A percentile compares a stretch with the other conserved stretches of the same genome.
Conservation (phyloP, 2,113 vertebrate species). For the Dermatemys mawii region DNA sequence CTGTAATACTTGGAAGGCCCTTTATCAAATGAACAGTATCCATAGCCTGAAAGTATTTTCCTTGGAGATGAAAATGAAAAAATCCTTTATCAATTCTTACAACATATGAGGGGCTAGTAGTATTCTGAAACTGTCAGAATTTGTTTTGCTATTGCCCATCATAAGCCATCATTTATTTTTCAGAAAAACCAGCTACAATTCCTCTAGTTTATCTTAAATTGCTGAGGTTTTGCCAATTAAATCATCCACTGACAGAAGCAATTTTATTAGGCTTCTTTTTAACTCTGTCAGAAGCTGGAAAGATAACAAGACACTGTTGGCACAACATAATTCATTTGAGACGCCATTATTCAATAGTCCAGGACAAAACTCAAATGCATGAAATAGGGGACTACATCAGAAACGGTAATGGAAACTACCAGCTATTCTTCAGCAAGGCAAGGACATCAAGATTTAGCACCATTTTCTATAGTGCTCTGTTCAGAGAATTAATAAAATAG, state of each 20-base stretch:
- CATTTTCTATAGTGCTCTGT: conserved; percentile 40
- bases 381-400: conserved; percentile 29
- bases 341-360: conserved; percentile 57
- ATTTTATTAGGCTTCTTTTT: conserved; percentile 64
- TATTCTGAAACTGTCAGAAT: conserved; percentile 8
- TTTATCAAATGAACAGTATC: conserved; percentile 27
- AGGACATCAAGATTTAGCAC: conserved; percentile 15
- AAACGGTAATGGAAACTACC: conserved; percentile 19
- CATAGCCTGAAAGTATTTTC: not conserved
- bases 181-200: conserved; percentile 39
- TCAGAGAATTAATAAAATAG: conserved; percentile 42
- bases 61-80: conserved; percentile 32
- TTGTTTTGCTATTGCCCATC: conserved; percentile 24
- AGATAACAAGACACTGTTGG: conserved; percentile 61
- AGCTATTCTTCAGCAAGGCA: not conserved
- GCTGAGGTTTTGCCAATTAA: conserved; percentile 69
- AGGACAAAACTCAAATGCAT: conserved; percentile 21
- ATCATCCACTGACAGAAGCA: conserved; percentile 69
- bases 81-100: conserved; percentile 15
- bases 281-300: conserved; percentile 54
- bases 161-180: conserved; percentile 59
- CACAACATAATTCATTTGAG: conserved; percentile 60
- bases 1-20: not conserved
- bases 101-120: not conserved
- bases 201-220: conserved; percentile 64